Evolutionary conservation across 2,888 invertebrate genomes (phyloP).

Genomic region (Ligdia adustata): DNA sequence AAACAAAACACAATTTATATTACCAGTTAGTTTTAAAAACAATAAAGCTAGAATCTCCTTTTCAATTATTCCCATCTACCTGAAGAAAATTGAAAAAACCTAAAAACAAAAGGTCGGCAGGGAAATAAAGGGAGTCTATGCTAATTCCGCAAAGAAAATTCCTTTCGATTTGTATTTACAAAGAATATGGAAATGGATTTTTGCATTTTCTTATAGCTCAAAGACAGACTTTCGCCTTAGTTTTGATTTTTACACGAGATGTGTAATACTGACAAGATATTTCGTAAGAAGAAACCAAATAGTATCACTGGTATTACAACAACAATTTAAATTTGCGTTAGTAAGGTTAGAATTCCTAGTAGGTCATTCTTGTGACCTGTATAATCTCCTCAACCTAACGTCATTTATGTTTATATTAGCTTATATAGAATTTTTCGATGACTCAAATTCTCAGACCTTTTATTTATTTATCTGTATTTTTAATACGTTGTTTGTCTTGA

Average conservation of each 20-base stretch:
- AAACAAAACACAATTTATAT: no score
- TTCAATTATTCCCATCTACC: slow-evolving; percentile 12
- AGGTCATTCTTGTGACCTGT: no score
- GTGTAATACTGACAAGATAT: slow-evolving; percentile 14
- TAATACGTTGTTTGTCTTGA: no score
- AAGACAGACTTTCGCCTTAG: slow-evolving; percentile 13
- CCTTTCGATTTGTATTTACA: slow-evolving; percentile 36
- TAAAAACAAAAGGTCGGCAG: slow-evolving; percentile 37
- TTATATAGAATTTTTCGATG: no score
- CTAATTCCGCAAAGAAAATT: slow-evolving; percentile 40
- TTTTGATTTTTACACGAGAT: slow-evolving; percentile 22
- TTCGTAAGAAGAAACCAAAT: slow-evolving; percentile 3
- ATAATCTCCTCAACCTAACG: no score
- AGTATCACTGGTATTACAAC: no score
- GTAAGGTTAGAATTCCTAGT: no score
- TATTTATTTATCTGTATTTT: no score
- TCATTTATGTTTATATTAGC: no score
- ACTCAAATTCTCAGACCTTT: no score
- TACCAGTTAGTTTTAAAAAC: no score
- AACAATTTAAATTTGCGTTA: no score
- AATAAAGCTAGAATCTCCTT: slow-evolving; percentile 3
- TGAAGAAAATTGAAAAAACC: slow-evolving; percentile 20
- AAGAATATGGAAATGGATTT: slow-evolving; percentile 43
- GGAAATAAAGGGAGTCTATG: slow-evolving; percentile 37
- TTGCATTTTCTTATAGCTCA: slow-evolving; percentile 40